These are phyloP conservation scores for Hafferia zeledoni DNA, from an alignment of 2,797 vertebrate genomes.

Conservation along the genomic window DNA sequence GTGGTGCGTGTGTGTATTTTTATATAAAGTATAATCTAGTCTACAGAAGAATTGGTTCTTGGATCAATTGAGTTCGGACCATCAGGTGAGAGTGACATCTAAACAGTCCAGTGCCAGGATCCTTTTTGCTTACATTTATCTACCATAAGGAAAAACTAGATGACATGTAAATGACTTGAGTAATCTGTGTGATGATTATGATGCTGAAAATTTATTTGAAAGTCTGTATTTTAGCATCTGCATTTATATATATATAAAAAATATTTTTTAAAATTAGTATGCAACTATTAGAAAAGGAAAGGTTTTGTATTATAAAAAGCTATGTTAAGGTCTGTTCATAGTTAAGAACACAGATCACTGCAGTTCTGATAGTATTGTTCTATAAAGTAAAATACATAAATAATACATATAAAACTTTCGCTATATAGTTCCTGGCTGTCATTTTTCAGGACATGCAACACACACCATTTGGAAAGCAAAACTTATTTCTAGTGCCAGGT, in stretches of 20 bases:
- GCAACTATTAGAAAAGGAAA: neutral
- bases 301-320: neutral
- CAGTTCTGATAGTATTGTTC: neutral
- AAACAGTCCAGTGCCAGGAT: neutral
- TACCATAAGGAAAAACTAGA: neutral
- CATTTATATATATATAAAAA: neutral
- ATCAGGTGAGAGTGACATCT: neutral
- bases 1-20: neutral
- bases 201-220: neutral
- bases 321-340: neutral
- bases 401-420: neutral
- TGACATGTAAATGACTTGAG: neutral
- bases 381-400: neutral
- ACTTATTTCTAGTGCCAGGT: neutral
- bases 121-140: neutral
- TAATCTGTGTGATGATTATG: neutral
- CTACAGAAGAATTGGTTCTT: neutral
- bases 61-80: constrained; percentile 32
- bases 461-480: neutral
- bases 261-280: neutral
- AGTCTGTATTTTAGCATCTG: neutral
- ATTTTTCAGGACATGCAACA: neutral
- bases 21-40: neutral
- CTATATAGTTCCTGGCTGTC: neutral
- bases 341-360: neutral